Base-by-base conservation (phyloP, 2,888 invertebrate genomes). In the Crepidodera aurea region DNA sequence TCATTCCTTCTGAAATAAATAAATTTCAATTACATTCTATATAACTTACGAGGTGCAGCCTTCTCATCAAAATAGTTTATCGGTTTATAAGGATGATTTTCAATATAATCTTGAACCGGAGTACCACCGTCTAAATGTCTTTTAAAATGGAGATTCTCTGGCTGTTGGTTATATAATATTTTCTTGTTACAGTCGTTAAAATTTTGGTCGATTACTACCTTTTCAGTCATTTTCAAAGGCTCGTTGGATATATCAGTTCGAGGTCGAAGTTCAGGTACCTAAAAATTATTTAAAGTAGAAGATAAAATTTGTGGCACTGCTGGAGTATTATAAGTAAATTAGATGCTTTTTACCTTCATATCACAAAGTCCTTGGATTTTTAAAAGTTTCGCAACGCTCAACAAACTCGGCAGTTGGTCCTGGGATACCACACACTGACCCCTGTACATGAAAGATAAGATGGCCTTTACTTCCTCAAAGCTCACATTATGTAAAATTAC, bases 391-490 rank as follows among this genome's bases (percentile, higher is more conserved):
- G 93, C 93, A 73, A 93, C 86, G 62, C 89, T 85, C 42, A 94
- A 83, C 61, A 94, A 83, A 44, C 89, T 88, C 3, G 92, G 91
- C 69, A 94, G 84, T 77, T 91, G 88, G 72, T 88, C 88, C 80
- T 90, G 90, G 65, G 90, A 90, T 25, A 93, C 91, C 64, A 93
- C 91, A 74, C 93, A 93, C 80, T 94, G 93, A 1, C 93, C 93
- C 48, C 90, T 90, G 81, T 94, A 94, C 89, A 94, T 93, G 80
- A 93, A 94, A 2, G 92, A 90, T 32, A 94, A 86, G 62, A 94
- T 87, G 8, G 92, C 88, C 55, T 88, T 84, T 60, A 91, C 82
- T 76, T 91, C 91, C n/a, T 87, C 83, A 65, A 86, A 87, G 62
- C 87, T 87, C 71, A 90, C 89, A 65, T 89, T 88, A 60, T 90